Evolutionary conservation across 2,888 invertebrate species (phyloP).

Genomic region (Drosophila atripex): DNA sequence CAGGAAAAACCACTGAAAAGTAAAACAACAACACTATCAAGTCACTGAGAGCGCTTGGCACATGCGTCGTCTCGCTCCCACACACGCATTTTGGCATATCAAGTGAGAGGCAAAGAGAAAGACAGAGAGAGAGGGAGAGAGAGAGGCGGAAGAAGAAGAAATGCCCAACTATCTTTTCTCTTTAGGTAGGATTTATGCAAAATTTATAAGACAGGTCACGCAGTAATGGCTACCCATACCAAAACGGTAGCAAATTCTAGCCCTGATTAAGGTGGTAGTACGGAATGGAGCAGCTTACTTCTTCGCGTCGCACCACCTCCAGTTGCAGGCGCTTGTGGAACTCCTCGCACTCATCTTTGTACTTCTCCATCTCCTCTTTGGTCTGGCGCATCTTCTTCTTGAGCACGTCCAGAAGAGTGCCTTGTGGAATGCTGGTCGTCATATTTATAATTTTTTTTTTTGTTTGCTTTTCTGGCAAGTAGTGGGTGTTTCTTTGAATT

Average conservation of each 20-base stretch:
- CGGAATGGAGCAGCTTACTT: conserved; percentile 89
- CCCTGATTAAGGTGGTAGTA: conserved; percentile 18
- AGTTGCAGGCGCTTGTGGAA: conserved; percentile 97
- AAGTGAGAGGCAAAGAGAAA: conserved; percentile 12
- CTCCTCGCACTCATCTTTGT: conserved; percentile 98
- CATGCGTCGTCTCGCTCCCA: conserved; percentile 41
- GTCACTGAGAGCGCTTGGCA: conserved; percentile 34
- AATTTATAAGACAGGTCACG: conserved; percentile 36
- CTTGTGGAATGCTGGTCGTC: conserved; percentile 96
- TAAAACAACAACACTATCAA: conserved; percentile 48
- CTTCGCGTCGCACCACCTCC: conserved; percentile 98
- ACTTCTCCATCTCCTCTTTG: conserved; percentile 99
- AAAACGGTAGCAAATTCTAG: conserved; percentile 55
- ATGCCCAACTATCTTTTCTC: conserved; percentile 50
- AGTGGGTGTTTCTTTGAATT: conserved; percentile 68
- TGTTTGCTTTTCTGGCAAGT: conserved; percentile 38
- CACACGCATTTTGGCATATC: conserved; percentile 18
- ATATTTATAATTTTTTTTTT: conserved; percentile 84
- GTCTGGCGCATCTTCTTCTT: conserved; percentile 99
- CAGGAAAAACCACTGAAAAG: conserved; percentile 60
- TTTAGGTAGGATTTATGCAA: conserved; percentile 54
- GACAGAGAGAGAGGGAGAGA: conserved; percentile 21
- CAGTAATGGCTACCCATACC: conserved; percentile 52
- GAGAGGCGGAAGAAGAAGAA: conserved; percentile 48
- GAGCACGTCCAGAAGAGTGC: conserved; percentile 96